A percentile compares a stretch with the other conserved stretches of the same genome.
Conservation (phyloP, 1,140 invertebrate species). For the Telenomus remus region DNA sequence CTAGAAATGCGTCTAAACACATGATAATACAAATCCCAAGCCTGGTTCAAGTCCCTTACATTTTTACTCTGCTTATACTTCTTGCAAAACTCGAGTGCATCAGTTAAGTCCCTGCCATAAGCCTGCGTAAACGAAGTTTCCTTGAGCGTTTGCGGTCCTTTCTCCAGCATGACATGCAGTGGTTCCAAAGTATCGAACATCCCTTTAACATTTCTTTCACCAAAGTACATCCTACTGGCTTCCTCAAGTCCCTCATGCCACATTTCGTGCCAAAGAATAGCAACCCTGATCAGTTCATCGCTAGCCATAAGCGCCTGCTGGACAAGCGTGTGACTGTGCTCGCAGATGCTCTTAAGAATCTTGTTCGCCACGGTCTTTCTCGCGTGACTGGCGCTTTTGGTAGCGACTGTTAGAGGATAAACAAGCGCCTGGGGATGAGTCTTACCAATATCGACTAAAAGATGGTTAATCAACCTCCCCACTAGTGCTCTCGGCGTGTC, state of each 20-base stretch:
- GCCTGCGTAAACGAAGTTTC: constrained; percentile 98
- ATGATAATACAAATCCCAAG: constrained; percentile 99
- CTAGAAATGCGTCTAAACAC: constrained; percentile 96
- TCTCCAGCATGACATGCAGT: constrained; percentile 93
- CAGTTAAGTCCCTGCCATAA: constrained; percentile 94
- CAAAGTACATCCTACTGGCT: constrained; percentile 96
- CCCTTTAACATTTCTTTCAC: constrained; percentile 93
- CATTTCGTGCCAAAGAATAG: constrained; percentile 99
- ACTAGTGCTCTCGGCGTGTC: constrained; percentile 93
- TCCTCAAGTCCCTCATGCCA: constrained; percentile 99
- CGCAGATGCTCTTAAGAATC: constrained; percentile 96
- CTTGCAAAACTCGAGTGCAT: constrained; percentile 96
- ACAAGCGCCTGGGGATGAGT: constrained; percentile 92
- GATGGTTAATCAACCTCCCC: constrained; percentile 91
- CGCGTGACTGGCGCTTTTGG: constrained; percentile 91
- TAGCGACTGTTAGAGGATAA: constrained; percentile 97
- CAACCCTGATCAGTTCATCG: constrained; percentile 97
- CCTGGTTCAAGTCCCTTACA: constrained; percentile 94
- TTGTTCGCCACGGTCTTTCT: constrained; percentile 94
- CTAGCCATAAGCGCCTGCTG: constrained; percentile 95
- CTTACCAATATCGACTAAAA: constrained; percentile 96
- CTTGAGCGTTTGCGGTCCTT: constrained; percentile 95
- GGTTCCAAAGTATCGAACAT: constrained; percentile 98
- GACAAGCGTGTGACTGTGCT: constrained; percentile 93
- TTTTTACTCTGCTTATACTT: constrained; percentile 90